Base-by-base conservation (phyloP, 2,113 vertebrate species). In the Aplodontia rufa region DNA sequence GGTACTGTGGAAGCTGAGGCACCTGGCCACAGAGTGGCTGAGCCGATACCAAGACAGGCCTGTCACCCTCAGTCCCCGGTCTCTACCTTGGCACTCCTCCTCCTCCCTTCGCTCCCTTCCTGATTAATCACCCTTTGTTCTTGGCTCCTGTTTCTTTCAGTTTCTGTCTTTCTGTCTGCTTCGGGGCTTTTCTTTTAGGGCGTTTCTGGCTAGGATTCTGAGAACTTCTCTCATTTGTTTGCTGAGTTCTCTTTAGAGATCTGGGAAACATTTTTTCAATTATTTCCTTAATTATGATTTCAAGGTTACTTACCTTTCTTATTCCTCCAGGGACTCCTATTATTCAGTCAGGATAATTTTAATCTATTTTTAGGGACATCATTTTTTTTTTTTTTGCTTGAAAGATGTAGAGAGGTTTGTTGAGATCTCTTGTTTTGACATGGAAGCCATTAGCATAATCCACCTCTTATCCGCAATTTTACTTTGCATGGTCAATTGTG, bases 261-360 rank as follows among this genome's bases (percentile, higher is more conserved):
- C 32, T 91, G 93, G 84, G 66, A 68, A 79, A 71, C 80, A 51
- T 74, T 95, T 94, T 47, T 35, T 37, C 68, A 78, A 42, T 88
- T 64, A 94, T 94, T 83, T 75, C 49, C 64, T 96, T 95, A 90
- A 94, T 95, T 94, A 95, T 79, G 35, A 90, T 84, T 92, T 94
- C 93, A 95, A 95, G 89, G 66, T 87, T 95, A 72, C 92, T 94
- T 92, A 90, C 71, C 76, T 96, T 84, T 84, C 12, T 17, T 90
- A 14, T 81, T 94, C 60, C 89, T 78, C 35, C 51, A 28, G 40
- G 47, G 58, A 84, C 28, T 62, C 47, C 12, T 90, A 69, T 96
- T 90, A 84, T 19, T 87, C 28, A 55, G 20, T 83, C 84, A 87
- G 90, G 81, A 85, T 84, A 69, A 90, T 89, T 62, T 80, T 87